phyloP scores from a whole-genome alignment of 2,113 vertebrate genomes.

The Origma solitaria region DNA sequence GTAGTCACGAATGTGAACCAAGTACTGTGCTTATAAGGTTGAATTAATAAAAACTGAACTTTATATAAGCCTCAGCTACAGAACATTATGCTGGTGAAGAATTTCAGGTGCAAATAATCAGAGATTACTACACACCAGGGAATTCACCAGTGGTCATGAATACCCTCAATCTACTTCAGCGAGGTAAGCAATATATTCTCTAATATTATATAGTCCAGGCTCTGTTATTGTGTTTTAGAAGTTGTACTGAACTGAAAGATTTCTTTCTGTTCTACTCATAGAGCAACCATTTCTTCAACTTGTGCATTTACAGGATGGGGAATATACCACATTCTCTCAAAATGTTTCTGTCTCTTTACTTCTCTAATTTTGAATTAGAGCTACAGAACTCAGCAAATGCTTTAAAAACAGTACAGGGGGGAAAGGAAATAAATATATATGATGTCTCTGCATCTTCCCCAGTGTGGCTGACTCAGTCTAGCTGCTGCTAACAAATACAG shows the following conservation, averaged over 20 bases:
- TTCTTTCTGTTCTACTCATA: neutral
- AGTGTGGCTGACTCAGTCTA: neutral
- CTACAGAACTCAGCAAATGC: neutral
- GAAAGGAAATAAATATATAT: neutral
- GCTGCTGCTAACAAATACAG: constrained; percentile 9
- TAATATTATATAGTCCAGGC: neutral
- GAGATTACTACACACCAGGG: constrained; percentile 2
- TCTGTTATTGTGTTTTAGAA: neutral
- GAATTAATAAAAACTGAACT: constrained; percentile 72
- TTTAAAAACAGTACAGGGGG: neutral
- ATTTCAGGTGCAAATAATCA: constrained; percentile 60
- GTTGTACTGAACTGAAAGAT: neutral
- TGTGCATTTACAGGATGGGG: neutral
- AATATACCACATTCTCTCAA: neutral
- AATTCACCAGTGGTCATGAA: constrained; percentile 41
- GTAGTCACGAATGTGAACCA: constrained; percentile 38
- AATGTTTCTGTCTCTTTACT: neutral
- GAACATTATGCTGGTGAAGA: constrained; percentile 54
- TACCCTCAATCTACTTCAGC: constrained; percentile 5
- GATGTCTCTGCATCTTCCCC: neutral
- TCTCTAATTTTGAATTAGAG: neutral
- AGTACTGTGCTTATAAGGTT: constrained; percentile 50
- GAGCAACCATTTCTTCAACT: neutral
- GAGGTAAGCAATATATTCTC: constrained; percentile 21
- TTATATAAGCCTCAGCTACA: constrained; percentile 35